phyloP scores from a whole-genome alignment of 2,797 vertebrate species.

The Oreochromis mossambicus region DNA sequence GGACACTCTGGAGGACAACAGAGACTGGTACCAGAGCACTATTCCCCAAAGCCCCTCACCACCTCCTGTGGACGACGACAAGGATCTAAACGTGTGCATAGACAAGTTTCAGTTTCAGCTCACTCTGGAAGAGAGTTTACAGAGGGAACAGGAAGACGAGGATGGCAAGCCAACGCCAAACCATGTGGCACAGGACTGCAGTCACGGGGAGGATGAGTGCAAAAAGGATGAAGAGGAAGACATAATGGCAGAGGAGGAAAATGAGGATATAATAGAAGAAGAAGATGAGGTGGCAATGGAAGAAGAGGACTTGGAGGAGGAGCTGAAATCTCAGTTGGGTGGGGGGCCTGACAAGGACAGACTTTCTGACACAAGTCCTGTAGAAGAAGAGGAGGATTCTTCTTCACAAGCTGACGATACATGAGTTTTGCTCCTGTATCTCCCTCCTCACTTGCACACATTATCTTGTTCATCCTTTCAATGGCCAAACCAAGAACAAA shows the following conservation, averaged over 20 bases:
- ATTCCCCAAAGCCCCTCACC: constrained; percentile 90
- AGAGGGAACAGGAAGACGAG: constrained; percentile 49
- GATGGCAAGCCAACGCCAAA: constrained; percentile 52
- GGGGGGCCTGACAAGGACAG: constrained; percentile 72
- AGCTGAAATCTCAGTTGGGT: constrained; percentile 63
- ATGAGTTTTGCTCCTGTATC: constrained; percentile 72
- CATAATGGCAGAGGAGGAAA: constrained; percentile 58
- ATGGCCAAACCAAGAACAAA: constrained; percentile 78
- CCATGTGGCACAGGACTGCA: constrained; percentile 58
- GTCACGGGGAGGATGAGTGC: constrained; percentile 46
- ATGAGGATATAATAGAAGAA: constrained; percentile 64
- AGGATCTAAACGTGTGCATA: constrained; percentile 74
- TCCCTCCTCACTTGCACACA: constrained; percentile 65
- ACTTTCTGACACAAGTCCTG: constrained; percentile 79
- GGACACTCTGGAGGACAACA: constrained; percentile 91
- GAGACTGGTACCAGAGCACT: constrained; percentile 93
- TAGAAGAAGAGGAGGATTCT: constrained; percentile 78
- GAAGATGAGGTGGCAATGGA: constrained; percentile 65
- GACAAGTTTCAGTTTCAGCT: constrained; percentile 90
- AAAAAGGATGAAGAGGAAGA: constrained; percentile 59
- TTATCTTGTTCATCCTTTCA: constrained; percentile 63
- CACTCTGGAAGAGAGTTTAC: constrained; percentile 75
- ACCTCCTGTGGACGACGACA: constrained; percentile 76
- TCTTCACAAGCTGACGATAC: constrained; percentile 81
- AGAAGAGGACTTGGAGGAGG: constrained; percentile 61